Percentiles rank a stretch among this genome's conserved stretches.
Evolutionary conservation across 2,113 vertebrate species (phyloP).

Genomic region (Pelecanus crispus): DNA sequence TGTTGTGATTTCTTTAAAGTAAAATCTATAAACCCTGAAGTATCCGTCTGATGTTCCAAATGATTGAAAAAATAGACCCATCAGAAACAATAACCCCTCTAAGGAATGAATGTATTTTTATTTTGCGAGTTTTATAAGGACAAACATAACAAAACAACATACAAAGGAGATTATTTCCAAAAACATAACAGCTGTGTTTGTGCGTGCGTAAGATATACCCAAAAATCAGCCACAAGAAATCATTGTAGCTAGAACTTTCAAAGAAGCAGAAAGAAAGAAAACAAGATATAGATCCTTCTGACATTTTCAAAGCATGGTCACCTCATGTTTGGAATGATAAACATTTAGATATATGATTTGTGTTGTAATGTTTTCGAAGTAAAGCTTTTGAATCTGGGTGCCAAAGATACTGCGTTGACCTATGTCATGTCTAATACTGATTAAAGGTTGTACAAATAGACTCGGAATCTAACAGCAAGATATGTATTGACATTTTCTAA

Average conservation of each 20-base stretch:
- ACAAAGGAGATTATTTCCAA: neutral
- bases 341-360: conserved; percentile 2
- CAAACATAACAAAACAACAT: neutral
- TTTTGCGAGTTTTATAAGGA: neutral
- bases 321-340: conserved; percentile 17
- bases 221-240: neutral
- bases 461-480: conserved; percentile 36
- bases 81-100: neutral
- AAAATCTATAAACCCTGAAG: neutral
- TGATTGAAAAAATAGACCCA: neutral
- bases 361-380: neutral
- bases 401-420: conserved; percentile 33
- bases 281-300: neutral
- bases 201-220: neutral
- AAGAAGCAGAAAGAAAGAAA: neutral
- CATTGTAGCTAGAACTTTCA: neutral
- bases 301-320: neutral
- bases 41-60: neutral
- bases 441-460: conserved; percentile 50
- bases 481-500: conserved; percentile 47
- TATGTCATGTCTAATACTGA: conserved; percentile 39
- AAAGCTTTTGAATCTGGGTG: conserved; percentile 5
- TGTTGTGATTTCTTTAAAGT: neutral
- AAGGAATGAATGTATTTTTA: neutral
- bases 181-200: neutral